A percentile compares a stretch with the other conserved stretches of the same genome.
These are phyloP conservation scores for Jaculus jaculus DNA, from an alignment of 2,113 vertebrate genomes.

Conservation along the genomic window DNA sequence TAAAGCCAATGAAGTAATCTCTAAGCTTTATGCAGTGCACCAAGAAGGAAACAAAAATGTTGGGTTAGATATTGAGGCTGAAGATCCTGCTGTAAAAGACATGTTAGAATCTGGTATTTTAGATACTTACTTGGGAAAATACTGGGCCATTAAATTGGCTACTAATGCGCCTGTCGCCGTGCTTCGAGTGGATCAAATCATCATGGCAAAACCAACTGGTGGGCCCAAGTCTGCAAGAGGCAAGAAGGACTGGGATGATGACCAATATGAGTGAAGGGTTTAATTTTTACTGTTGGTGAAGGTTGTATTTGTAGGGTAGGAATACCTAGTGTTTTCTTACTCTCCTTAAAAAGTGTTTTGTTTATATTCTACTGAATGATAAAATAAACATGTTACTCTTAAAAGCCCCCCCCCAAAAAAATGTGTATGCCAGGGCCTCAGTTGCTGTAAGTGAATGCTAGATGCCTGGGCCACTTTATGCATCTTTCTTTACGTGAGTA, in stretches of 20 bases:
- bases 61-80: constrained; percentile 97
- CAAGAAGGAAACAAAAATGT: constrained; percentile 96
- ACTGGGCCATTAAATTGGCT: constrained; percentile 96
- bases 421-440: too few species aligned
- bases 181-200: constrained; percentile 96
- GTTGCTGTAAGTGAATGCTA: too few species aligned
- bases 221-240: constrained; percentile 86
- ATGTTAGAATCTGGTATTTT: constrained; percentile 93
- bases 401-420: too few species aligned
- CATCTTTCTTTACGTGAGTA: too few species aligned
- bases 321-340: constrained; percentile 37
- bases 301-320: not conserved
- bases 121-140: constrained; percentile 95
- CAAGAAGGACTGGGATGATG: constrained; percentile 49
- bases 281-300: not conserved
- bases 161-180: constrained; percentile 96
- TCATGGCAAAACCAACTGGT: constrained; percentile 90
- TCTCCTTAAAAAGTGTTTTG: not conserved
- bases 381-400: not conserved
- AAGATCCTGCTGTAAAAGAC: constrained; percentile 93
- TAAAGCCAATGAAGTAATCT: constrained; percentile 95
- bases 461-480: too few species aligned
- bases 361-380: not conserved
- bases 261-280: constrained; percentile 77
- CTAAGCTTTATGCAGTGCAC: constrained; percentile 95